A percentile compares a stretch with the other conserved stretches of the same genome.
These are phyloP conservation scores for Agrochola macilenta DNA, from an alignment of 2,888 invertebrate species.

Conservation along the genomic window DNA sequence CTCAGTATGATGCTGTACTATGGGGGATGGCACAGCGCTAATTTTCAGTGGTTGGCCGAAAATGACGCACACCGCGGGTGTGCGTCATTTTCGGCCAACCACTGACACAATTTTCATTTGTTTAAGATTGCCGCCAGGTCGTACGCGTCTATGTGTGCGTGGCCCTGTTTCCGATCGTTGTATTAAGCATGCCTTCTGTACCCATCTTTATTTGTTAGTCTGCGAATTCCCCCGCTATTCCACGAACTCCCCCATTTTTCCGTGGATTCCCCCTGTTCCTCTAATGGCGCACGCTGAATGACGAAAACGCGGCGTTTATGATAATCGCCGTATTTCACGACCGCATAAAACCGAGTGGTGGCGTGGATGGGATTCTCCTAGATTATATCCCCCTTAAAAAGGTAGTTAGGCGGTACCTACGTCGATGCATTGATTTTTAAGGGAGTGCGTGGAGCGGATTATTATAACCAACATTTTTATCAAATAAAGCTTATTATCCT, in stretches of 20 bases:
- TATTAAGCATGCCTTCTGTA: constrained; percentile 14
- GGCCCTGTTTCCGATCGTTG: background rate
- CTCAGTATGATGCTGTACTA: background rate
- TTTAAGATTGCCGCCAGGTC: background rate
- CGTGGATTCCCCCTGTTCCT: constrained; percentile 57
- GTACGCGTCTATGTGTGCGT: background rate
- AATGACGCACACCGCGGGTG: background rate
- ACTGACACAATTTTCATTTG: too few species aligned
- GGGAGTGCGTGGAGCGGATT: constrained; percentile 19
- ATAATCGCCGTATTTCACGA: constrained; percentile 85
- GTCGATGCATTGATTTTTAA: constrained; percentile 52
- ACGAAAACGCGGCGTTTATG: constrained; percentile 86
- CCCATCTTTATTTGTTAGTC: background rate
- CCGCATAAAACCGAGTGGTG: constrained; percentile 78
- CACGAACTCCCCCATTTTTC: constrained; percentile 52
- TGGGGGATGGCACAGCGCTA: background rate
- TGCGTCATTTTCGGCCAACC: too few species aligned
- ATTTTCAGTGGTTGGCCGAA: background rate
- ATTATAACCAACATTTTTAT: background rate
- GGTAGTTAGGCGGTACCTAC: constrained; percentile 61
- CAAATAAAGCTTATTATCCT: background rate
- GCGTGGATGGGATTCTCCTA: constrained; percentile 75
- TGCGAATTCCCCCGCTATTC: constrained; percentile 60
- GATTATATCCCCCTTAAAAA: constrained; percentile 69
- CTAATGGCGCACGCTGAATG: constrained; percentile 80